Percentiles rank a stretch among this genome's conserved stretches.
phyloP scores from a whole-genome alignment of 2,797 vertebrate species.

The Trematocara caparti region DNA sequence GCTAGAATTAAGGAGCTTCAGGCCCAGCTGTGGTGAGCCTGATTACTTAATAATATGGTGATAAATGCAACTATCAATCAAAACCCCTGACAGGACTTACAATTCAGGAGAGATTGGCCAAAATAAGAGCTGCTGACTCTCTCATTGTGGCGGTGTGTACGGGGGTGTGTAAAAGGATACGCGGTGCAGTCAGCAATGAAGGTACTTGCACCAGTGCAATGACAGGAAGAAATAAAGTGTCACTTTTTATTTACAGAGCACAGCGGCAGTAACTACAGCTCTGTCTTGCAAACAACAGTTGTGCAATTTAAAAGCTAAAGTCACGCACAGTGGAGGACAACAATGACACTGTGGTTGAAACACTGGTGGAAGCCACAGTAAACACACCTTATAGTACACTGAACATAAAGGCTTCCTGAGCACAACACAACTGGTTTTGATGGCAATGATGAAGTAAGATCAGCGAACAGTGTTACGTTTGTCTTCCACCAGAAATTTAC shows the following conservation, averaged over 20 bases:
- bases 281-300: slow-evolving; percentile 54
- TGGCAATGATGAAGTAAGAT: not conserved
- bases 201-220: slow-evolving; percentile 46
- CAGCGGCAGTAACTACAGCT: slow-evolving; percentile 40
- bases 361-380: slow-evolving; percentile 23
- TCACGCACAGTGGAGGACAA: not conserved
- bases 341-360: slow-evolving; percentile 35
- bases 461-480: not conserved
- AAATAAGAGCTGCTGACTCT: slow-evolving; percentile 73
- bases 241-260: slow-evolving; percentile 59
- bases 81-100: slow-evolving; percentile 69
- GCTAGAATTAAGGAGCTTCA: slow-evolving; percentile 75
- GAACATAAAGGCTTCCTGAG: slow-evolving; percentile 8
- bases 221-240: slow-evolving; percentile 57
- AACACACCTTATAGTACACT: slow-evolving; percentile 31
- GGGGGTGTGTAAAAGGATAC: slow-evolving; percentile 50
- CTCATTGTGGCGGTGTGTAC: slow-evolving; percentile 63
- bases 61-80: slow-evolving; percentile 81
- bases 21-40: slow-evolving; percentile 68
- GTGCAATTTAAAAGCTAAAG: slow-evolving; percentile 31
- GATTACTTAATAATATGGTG: slow-evolving; percentile 83
- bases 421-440: not conserved
- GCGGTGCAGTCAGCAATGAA: slow-evolving; percentile 50
- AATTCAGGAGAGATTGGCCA: slow-evolving; percentile 69
- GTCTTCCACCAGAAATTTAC: not conserved